These are phyloP conservation scores for Emydura subglobosa DNA, from an alignment of 2,113 vertebrate genomes.

Conservation along the genomic window DNA sequence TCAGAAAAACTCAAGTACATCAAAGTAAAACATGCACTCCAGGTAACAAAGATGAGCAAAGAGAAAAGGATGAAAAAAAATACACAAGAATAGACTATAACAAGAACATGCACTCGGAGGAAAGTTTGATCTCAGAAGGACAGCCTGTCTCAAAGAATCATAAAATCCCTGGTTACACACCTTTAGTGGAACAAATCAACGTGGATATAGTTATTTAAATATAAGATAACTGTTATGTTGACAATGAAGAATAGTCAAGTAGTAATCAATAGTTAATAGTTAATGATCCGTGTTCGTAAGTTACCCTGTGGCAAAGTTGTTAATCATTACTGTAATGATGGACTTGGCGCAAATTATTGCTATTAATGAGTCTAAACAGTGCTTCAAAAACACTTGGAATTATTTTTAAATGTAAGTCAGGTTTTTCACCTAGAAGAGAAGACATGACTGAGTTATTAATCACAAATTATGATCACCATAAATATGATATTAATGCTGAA, in stretches of 20 bases:
- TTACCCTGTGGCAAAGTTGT: neutral
- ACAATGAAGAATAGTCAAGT: neutral
- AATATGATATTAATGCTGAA: neutral
- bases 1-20: neutral
- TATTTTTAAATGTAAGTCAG: neutral
- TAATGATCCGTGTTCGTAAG: neutral
- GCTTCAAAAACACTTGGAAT: neutral
- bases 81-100: neutral
- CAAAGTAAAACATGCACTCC: neutral
- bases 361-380: neutral
- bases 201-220: neutral
- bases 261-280: neutral
- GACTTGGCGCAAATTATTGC: neutral
- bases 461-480: neutral
- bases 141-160: neutral
- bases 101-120: neutral
- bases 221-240: neutral
- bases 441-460: neutral
- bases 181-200: neutral
- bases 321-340: neutral
- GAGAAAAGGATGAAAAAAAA: neutral
- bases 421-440: neutral
- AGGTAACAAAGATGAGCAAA: neutral
- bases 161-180: fast-evolving
- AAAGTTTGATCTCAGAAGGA: neutral